Evolutionary conservation across 2,113 vertebrate species (phyloP).

Genomic region (Semnornis frantzii): DNA sequence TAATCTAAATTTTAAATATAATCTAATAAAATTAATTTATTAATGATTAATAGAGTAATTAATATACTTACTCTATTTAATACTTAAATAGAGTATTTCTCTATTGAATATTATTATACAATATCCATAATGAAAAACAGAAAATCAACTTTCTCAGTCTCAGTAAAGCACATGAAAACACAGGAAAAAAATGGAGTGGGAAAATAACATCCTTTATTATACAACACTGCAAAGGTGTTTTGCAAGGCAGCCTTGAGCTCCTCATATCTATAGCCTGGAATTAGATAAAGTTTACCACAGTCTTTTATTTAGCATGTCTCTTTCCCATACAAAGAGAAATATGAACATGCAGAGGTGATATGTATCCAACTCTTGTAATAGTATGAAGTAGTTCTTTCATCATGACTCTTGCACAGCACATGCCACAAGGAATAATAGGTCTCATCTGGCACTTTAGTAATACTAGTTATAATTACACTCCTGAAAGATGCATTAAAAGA

Average conservation of each 20-base stretch:
- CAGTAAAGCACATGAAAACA: neutral
- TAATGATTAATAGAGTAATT: too few species aligned
- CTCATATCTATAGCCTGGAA: neutral
- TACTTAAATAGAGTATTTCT: too few species aligned
- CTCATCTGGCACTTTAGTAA: constrained; percentile 47
- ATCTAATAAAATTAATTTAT: too few species aligned
- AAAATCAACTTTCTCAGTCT: neutral
- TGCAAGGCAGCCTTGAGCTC: neutral
- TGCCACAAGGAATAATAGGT: neutral
- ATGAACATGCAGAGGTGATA: neutral
- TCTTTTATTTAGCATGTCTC: neutral
- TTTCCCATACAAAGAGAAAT: neutral
- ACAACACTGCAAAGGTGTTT: neutral
- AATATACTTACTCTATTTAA: too few species aligned
- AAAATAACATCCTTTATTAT: neutral
- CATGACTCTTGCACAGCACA: neutral
- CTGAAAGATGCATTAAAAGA: constrained; percentile 28
- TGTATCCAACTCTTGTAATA: neutral
- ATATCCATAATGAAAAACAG: neutral
- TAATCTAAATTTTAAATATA: too few species aligned
- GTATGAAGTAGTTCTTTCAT: neutral
- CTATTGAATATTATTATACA: neutral
- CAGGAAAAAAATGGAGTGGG: neutral
- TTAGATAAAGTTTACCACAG: neutral
- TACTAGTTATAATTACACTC: constrained; percentile 39